phyloP scores from a whole-genome alignment of 37 sponge, comb jelly and placozoan species.

The Ianthella basta region DNA sequence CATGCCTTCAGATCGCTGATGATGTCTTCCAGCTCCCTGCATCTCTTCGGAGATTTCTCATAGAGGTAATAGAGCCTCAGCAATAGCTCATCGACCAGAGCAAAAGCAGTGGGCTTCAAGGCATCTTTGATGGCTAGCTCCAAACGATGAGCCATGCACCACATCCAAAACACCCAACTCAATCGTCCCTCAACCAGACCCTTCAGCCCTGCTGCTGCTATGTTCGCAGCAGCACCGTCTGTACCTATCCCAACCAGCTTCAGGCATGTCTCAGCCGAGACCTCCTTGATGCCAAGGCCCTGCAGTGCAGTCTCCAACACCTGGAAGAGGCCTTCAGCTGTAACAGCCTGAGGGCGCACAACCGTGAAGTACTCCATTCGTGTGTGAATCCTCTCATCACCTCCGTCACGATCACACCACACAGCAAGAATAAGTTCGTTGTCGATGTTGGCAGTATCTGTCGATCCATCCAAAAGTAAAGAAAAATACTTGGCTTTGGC shows the following conservation, averaged over 20 bases:
- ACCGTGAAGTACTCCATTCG: slow-evolving; percentile 52
- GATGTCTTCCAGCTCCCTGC: slow-evolving; percentile 44
- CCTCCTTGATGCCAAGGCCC: slow-evolving; percentile 39
- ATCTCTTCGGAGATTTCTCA: slow-evolving; percentile 63
- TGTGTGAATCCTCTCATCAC: slow-evolving; percentile 49
- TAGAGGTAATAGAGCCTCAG: slow-evolving; percentile 59
- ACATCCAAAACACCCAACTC: slow-evolving; percentile 80
- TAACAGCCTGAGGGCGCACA: slow-evolving; percentile 49
- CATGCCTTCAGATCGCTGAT: slow-evolving; percentile 48
- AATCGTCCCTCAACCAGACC: slow-evolving; percentile 59
- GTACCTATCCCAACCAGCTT: slow-evolving; percentile 63
- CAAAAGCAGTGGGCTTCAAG: slow-evolving; percentile 62
- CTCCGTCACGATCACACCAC: slow-evolving; percentile 55
- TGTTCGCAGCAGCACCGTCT: slow-evolving; percentile 53
- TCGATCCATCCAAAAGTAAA: slow-evolving; percentile 69
- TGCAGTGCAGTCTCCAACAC: slow-evolving; percentile 28
- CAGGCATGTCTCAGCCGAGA: slow-evolving; percentile 31
- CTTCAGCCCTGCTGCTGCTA: slow-evolving; percentile 49
- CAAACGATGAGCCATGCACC: slow-evolving; percentile 71
- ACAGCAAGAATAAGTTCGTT: slow-evolving; percentile 57
- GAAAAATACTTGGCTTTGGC: slow-evolving; percentile 35
- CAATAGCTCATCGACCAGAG: slow-evolving; percentile 50
- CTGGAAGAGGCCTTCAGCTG: slow-evolving; percentile 51
- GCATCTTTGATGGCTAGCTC: slow-evolving; percentile 71
- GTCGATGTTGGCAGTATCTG: slow-evolving; percentile 60